A percentile compares a stretch with the other conserved stretches of the same genome.
phyloP scores from a whole-genome alignment of 2,797 vertebrate species.

The Onychomys leucogaster region DNA sequence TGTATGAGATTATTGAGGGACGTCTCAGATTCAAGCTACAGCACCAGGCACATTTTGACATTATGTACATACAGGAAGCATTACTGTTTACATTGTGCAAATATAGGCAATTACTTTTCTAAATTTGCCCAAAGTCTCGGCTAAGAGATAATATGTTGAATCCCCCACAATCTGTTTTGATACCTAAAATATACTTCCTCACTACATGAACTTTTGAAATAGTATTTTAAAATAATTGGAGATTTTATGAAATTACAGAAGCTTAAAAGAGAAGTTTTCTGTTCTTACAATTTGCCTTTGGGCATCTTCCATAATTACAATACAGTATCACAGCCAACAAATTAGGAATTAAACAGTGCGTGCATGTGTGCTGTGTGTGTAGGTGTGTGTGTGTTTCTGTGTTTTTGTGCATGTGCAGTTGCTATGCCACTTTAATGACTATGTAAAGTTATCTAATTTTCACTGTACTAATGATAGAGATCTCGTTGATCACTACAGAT shows the following conservation, averaged over 20 bases:
- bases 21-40: background rate
- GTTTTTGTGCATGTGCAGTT: background rate
- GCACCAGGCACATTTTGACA: background rate
- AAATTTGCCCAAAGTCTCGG: background rate
- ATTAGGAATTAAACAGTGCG: no score
- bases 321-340: background rate
- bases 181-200: background rate
- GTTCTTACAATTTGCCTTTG: background rate
- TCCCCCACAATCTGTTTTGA: no score
- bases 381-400: background rate
- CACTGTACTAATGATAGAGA: background rate
- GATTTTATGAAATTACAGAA: background rate
- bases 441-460: background rate
- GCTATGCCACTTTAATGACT: background rate
- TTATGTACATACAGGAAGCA: background rate
- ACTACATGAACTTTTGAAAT: background rate
- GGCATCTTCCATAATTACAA: background rate
- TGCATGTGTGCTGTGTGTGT: background rate
- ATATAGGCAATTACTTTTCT: slow-evolving; percentile 11
- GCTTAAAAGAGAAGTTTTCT: background rate
- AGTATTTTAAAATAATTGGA: slow-evolving; percentile 42
- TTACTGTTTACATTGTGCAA: background rate
- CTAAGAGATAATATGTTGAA: background rate
- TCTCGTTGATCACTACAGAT: background rate
- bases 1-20: no score